Base-by-base conservation (phyloP, 2,888 invertebrate genomes). In the Rotaria magnacalcarata region DNA sequence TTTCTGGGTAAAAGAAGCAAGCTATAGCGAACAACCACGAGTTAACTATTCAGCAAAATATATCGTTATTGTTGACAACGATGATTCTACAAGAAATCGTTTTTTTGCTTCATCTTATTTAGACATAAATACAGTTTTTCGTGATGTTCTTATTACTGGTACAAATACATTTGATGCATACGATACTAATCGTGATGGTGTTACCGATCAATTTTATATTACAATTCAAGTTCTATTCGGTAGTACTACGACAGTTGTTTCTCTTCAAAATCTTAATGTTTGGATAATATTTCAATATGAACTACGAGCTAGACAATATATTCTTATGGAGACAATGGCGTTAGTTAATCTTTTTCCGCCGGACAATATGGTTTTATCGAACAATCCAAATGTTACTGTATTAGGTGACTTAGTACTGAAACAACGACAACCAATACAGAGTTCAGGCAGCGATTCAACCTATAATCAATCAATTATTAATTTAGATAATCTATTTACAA, bases 21-120 rank as follows among this genome's bases (percentile, higher is more conserved):
- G 92, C 74, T 94, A 94, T 89, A 93, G 93, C 88, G 95, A 95
- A 89, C 94, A 94, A 89, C 95, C 95, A 5, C 91, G 92, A 56
- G 91, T 95, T 27, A 92, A 93, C 87, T 94, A 94, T 89, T 94
- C 93, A 88, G 94, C 84, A 27, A 47, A 75, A 34, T 86, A 54
- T 84, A 47, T 80, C 21, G 14, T 80, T n/a, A 80, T 10, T 47
- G 21, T 80, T n/a, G 47, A 24, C 2, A 41, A 43, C 2, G 7
- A 5, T 24, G 47, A 5, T 10, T 4, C 24, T 24, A 5, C 21
- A 19, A 24, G 24, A 24, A 47, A 41, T 24, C 43, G 43, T 24
- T 43, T 21, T n/a, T 75, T 80, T 47, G 11, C 10, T 47, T 80
- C 80, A n/a, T 80, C 80, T 47, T 80, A 80, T n/a, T 11, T n/a